Evolutionary conservation across 2,113 vertebrate species (phyloP).

Genomic region (Osmerus mordax): DNA sequence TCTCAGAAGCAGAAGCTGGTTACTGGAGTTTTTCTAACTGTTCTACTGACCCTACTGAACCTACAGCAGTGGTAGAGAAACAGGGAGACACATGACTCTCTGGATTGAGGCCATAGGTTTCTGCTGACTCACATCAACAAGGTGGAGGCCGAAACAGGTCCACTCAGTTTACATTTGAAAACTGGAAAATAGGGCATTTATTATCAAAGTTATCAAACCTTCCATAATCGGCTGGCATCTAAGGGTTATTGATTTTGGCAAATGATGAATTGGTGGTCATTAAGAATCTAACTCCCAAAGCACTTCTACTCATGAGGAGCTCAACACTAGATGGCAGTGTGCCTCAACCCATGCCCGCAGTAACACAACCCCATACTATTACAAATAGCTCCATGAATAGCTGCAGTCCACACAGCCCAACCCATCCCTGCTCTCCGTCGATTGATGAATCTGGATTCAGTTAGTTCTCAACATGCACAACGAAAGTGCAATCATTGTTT

Average conservation of each 20-base stretch:
- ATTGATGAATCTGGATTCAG: not conserved
- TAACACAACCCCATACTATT: not conserved
- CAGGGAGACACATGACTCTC: not conserved
- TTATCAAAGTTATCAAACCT: no score
- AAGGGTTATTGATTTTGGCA: no score
- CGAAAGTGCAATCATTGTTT: no score
- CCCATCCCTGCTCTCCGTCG: not conserved
- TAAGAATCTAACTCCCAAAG: not conserved
- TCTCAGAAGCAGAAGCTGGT: not conserved
- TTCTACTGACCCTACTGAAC: not conserved
- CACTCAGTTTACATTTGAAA: not conserved
- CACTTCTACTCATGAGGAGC: not conserved
- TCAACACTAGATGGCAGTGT: slow-evolving; percentile 31
- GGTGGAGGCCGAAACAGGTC: not conserved
- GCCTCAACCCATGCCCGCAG: not conserved
- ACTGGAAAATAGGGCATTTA: not conserved
- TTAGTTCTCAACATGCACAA: not conserved
- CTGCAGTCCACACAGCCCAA: not conserved
- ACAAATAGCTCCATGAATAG: not conserved
- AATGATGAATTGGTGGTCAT: not conserved
- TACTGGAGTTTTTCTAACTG: not conserved
- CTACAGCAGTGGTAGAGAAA: not conserved
- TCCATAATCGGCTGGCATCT: no score
- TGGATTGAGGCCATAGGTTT: not conserved
- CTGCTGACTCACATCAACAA: slow-evolving; percentile 9